phyloP scores from a whole-genome alignment of 2,113 vertebrate genomes.

The Larimichthys polyactis region DNA sequence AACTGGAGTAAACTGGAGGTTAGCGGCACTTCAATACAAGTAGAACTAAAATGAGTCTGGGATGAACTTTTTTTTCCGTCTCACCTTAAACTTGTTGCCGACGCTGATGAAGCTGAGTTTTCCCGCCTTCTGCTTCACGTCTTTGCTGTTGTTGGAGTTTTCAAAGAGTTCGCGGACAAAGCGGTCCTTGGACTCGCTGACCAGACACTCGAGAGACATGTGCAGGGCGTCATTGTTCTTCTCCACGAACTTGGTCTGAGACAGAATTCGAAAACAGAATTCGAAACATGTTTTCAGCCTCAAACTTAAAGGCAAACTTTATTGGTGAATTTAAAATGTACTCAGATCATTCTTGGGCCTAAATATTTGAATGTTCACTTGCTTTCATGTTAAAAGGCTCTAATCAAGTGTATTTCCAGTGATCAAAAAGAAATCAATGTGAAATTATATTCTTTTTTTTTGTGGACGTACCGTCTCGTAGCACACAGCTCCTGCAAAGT shows the following conservation, averaged over 20 bases:
- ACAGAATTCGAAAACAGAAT: conserved; percentile 8
- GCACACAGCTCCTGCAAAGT: conserved; percentile 98
- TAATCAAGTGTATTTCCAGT: neutral
- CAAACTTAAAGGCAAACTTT: neutral
- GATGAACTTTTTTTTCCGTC: neutral
- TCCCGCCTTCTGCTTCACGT: conserved; percentile 95
- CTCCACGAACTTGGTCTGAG: conserved; percentile 96
- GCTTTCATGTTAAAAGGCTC: conserved; percentile 5
- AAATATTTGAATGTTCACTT: neutral
- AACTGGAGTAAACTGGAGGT: too few relatives aligned
- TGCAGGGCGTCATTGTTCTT: conserved; percentile 99
- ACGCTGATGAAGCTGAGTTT: conserved; percentile 98
- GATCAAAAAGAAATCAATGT: conserved; percentile 14
- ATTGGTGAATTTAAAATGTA: neutral
- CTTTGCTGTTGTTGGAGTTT: conserved; percentile 90
- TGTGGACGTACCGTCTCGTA: conserved; percentile 92
- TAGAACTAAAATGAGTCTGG: neutral
- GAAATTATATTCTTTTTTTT: neutral
- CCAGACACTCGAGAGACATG: conserved; percentile 95
- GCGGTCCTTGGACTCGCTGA: conserved; percentile 95
- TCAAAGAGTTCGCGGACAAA: conserved; percentile 94
- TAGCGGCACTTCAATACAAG: too few relatives aligned
- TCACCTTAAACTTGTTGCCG: conserved; percentile 98
- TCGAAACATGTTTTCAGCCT: neutral
- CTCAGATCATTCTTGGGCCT: too few relatives aligned